Evolutionary conservation across 2,797 vertebrate genomes (phyloP).

Genomic region (Thunnus albacares): DNA sequence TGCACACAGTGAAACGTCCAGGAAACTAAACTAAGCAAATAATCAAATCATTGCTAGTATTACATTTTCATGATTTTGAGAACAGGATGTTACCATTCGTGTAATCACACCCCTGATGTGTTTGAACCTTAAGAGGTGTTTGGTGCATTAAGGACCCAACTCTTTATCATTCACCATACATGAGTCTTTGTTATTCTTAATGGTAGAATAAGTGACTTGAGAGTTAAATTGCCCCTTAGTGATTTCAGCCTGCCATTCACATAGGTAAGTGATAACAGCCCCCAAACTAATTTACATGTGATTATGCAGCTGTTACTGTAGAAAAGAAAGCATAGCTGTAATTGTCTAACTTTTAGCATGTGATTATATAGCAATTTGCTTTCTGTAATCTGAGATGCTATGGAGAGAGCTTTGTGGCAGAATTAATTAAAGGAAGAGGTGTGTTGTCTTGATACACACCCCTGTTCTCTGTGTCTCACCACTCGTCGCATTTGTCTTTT

Average conservation of each 20-base stretch:
- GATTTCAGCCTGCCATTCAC: conserved; percentile 78
- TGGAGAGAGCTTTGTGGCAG: conserved; percentile 54
- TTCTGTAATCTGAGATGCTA: conserved; percentile 79
- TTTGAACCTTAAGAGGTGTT: conserved; percentile 62
- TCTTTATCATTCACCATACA: conserved; percentile 53
- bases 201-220: conserved; percentile 72
- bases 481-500: conserved; percentile 36
- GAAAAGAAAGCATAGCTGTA: conserved; percentile 71
- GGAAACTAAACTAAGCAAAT: conserved; percentile 30
- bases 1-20: conserved; percentile 12
- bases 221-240: conserved; percentile 73
- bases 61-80: conserved; percentile 42
- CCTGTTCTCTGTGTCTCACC: conserved; percentile 49
- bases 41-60: conserved; percentile 22
- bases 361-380: conserved; percentile 83
- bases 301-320: conserved; percentile 84
- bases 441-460: conserved; percentile 52
- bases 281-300: conserved; percentile 82
- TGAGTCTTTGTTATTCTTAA: conserved; percentile 73
- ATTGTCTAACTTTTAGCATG: conserved; percentile 85
- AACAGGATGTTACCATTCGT: conserved; percentile 26
- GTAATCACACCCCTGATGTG: conserved; percentile 44
- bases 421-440: conserved; percentile 73
- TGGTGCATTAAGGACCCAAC: conserved; percentile 49
- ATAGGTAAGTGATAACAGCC: conserved; percentile 81